These are phyloP conservation scores for Heterocephalus glaber DNA, from an alignment of 2,113 vertebrate species.

Conservation along the genomic window DNA sequence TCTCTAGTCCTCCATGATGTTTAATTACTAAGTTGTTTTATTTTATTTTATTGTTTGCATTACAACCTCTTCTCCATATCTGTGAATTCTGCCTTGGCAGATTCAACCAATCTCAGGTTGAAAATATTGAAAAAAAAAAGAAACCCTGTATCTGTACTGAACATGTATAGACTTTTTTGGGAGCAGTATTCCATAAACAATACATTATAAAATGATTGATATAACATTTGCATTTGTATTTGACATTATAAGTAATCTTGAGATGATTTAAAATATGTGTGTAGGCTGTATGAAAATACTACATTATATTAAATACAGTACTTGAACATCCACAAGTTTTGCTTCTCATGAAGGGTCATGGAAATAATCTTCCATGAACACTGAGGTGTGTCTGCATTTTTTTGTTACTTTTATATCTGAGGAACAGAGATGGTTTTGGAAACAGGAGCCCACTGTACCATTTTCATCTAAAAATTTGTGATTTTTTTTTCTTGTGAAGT, in stretches of 20 bases:
- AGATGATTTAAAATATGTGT: not conserved
- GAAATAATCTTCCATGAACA: not conserved
- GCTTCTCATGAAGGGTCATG: not conserved
- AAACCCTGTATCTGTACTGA: not conserved
- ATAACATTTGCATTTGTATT: not conserved
- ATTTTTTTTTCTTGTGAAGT: conserved; percentile 10
- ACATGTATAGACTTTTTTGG: not conserved
- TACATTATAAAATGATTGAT: not conserved
- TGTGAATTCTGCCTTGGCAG: not conserved
- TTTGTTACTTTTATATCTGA: not conserved
- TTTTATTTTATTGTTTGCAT: not conserved
- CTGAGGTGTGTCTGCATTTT: not conserved
- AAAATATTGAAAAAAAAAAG: not conserved
- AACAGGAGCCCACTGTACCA: not conserved
- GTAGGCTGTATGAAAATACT: not conserved
- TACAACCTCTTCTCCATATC: not conserved
- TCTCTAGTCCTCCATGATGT: not conserved
- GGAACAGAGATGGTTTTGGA: not conserved
- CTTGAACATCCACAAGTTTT: not conserved
- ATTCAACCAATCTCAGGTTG: not conserved
- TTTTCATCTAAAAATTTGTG: not conserved
- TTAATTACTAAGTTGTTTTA: not conserved
- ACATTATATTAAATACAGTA: not conserved
- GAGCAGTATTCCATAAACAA: not conserved
- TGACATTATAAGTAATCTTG: not conserved